A percentile compares a stretch with the other conserved stretches of the same genome.
These are phyloP conservation scores for Aix galericulata DNA, from an alignment of 2,113 vertebrate genomes.

Conservation along the genomic window DNA sequence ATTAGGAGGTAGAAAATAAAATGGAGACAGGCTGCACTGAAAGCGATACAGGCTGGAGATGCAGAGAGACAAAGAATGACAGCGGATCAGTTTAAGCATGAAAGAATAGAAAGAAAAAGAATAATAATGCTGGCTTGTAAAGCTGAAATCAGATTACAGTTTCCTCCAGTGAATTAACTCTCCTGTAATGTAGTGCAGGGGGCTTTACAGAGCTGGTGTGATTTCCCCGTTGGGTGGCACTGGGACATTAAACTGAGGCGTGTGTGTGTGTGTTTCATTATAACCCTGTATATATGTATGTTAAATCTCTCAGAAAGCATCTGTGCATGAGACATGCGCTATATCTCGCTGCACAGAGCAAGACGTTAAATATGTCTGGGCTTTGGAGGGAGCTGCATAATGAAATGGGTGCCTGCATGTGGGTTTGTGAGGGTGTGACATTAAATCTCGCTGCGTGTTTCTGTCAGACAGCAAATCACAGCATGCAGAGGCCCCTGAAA, in stretches of 20 bases:
- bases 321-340: background rate
- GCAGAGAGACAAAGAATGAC: constrained; percentile 53
- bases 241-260: background rate
- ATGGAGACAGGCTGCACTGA: constrained; percentile 37
- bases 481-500: rapidly evolving
- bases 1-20: constrained; percentile 63
- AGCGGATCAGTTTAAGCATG: constrained; percentile 54
- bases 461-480: background rate
- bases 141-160: constrained; percentile 63
- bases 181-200: background rate
- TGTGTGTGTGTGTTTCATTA: background rate
- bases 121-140: constrained; percentile 55
- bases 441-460: rapidly evolving
- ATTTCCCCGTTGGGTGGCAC: background rate
- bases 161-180: constrained; percentile 59
- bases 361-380: background rate
- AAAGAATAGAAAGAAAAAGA: constrained; percentile 53
- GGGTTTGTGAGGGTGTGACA: background rate
- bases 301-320: background rate
- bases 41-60: constrained; percentile 6
- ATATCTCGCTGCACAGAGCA: background rate
- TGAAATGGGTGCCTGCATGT: rapidly evolving
- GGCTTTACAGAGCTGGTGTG: background rate
- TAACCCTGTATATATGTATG: background rate
- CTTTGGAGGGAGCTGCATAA: background rate